phyloP scores from a whole-genome alignment of 2,888 invertebrate genomes.

The Heliconius hortense region DNA sequence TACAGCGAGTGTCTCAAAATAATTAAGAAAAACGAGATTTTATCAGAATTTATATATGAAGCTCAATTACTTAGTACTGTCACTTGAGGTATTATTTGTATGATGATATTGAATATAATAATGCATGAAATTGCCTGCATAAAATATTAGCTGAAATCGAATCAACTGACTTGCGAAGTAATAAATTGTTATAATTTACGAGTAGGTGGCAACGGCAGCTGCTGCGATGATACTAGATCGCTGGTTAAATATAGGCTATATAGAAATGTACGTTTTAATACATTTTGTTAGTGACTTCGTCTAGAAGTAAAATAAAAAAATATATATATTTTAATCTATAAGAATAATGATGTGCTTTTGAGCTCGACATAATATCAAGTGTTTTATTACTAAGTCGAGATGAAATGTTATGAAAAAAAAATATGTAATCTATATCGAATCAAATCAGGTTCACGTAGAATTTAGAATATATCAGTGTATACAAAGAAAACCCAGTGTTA shows the following conservation, averaged over 20 bases:
- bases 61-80: conserved; percentile 6
- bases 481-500: too few relatives aligned
- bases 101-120: neutral
- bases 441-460: too few relatives aligned
- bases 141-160: conserved; percentile 15
- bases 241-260: neutral
- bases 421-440: too few relatives aligned
- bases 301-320: neutral
- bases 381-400: neutral
- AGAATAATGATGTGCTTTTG: neutral
- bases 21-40: neutral
- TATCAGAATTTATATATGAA: neutral
- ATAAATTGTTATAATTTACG: conserved; percentile 16
- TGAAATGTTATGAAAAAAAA: too few relatives aligned
- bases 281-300: neutral
- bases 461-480: too few relatives aligned
- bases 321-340: neutral
- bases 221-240: neutral
- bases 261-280: neutral
- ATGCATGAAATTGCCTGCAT: conserved; percentile 2
- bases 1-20: neutral
- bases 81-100: neutral
- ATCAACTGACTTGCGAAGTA: conserved; percentile 3
- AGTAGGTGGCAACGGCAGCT: conserved; percentile 17
- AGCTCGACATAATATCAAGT: neutral